These are phyloP conservation scores for Heterotilapia buettikoferi DNA, from an alignment of 2,113 vertebrate genomes.

Conservation along the genomic window DNA sequence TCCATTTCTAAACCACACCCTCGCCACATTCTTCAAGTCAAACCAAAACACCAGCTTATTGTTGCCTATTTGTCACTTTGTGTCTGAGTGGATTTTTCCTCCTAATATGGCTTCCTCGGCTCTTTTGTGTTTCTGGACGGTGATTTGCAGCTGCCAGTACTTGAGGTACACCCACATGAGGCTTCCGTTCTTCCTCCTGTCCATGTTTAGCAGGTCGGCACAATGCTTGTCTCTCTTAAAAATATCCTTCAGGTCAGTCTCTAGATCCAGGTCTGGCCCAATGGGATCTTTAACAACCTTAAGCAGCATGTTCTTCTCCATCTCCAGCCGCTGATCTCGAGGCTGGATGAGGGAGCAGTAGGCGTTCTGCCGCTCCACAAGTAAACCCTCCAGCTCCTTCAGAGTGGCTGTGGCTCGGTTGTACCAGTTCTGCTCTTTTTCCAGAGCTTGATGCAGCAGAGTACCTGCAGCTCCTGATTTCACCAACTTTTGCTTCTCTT, in stretches of 20 bases:
- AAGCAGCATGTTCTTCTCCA: conserved; percentile 85
- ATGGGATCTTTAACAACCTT: conserved; percentile 78
- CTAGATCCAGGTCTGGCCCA: conserved; percentile 72
- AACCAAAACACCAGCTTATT: neutral
- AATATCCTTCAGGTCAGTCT: conserved; percentile 84
- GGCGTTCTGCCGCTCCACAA: conserved; percentile 83
- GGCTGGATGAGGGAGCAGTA: conserved; percentile 85
- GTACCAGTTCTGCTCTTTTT: conserved; percentile 79
- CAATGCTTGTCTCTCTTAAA: conserved; percentile 89
- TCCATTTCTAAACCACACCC: neutral
- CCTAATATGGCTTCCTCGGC: conserved; percentile 76
- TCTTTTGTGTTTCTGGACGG: conserved; percentile 80
- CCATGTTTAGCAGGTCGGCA: conserved; percentile 79
- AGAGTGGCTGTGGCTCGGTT: conserved; percentile 71
- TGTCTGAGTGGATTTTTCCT: conserved; percentile 2
- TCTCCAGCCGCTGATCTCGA: conserved; percentile 75
- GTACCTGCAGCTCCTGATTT: conserved; percentile 67
- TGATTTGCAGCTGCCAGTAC: conserved; percentile 86
- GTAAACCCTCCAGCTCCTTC: conserved; percentile 78
- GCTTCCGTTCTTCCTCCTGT: conserved; percentile 83
- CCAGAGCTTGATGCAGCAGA: conserved; percentile 73
- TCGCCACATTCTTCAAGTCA: neutral
- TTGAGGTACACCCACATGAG: conserved; percentile 96
- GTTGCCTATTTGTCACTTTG: conserved; percentile 29
- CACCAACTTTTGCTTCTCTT: conserved; percentile 72